A percentile compares a stretch with the other conserved stretches of the same genome.
Conservation (phyloP, 2,797 vertebrate species). For the Catostomus latipinnis region DNA sequence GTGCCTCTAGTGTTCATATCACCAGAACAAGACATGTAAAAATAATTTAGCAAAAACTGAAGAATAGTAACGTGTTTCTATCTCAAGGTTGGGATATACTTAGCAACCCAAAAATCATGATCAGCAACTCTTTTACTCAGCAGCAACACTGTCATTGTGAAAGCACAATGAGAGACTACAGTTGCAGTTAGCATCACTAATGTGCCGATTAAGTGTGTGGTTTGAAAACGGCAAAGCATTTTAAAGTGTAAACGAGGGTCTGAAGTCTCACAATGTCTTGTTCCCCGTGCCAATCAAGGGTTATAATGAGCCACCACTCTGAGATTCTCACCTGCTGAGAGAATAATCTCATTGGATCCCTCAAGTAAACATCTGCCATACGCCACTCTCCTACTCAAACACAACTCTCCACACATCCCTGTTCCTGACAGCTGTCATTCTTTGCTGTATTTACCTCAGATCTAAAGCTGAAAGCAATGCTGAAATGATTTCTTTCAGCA, state of each 20-base stretch:
- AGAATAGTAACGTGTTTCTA: no score
- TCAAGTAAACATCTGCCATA: slow-evolving; percentile 52
- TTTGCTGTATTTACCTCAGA: slow-evolving; percentile 11
- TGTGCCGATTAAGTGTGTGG: not conserved
- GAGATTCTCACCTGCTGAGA: slow-evolving; percentile 53
- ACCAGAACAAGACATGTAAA: no score
- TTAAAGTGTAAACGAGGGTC: slow-evolving; percentile 31
- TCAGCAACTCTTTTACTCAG: no score
- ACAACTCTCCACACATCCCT: slow-evolving; percentile 33
- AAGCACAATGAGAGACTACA: no score
- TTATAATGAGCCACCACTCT: slow-evolving; percentile 50
- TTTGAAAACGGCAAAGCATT: slow-evolving; percentile 5
- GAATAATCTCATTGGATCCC: slow-evolving; percentile 57
- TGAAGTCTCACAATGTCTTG: slow-evolving; percentile 14
- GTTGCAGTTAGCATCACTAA: no score
- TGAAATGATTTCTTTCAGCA: not conserved
- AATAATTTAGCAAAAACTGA: no score
- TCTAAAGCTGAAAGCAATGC: not conserved
- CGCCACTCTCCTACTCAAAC: slow-evolving; percentile 25
- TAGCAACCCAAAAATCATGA: no score
- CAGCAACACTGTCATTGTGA: no score
- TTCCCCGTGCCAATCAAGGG: slow-evolving; percentile 53
- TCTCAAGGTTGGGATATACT: no score
- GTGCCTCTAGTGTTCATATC: no score
- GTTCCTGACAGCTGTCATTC: slow-evolving; percentile 47